Base-by-base conservation (phyloP, 2,888 invertebrate genomes). In the Sinodicranocentrus sp. region DNA sequence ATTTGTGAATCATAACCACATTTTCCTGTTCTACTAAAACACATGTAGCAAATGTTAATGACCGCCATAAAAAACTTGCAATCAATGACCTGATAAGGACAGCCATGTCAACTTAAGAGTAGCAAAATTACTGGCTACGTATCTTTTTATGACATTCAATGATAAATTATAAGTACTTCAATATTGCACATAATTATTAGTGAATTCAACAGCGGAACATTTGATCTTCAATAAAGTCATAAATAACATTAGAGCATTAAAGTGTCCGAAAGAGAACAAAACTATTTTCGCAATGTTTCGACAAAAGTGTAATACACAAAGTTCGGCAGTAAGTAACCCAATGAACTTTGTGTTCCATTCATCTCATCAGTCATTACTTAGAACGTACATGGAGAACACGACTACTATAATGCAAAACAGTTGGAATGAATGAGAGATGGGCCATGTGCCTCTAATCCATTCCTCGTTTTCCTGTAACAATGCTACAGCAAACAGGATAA, bases 291-390 rank as follows among this genome's bases (percentile, higher is more conserved):
- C 13, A 3, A 39, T n/a, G 2, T 44, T 3, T n/a, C n/a, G 44
- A 8, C 2, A n/a, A 44, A n/a, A n/a, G n/a, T n/a, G n/a, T n/a
- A 44, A 3, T 44, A 2, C n/a, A 1, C 59, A 23, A 21, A 19
- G 25, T n/a, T n/a, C n/a, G n/a, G n/a, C n/a, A 59, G 26, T 57
- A 57, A 13, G 21, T 63, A 48, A 63, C 76, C 65, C 76, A 76
- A 76, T 76, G 76, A 76, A 67, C 76, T 76, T 63, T 57, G 23
- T 72, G 59, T 59, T 72, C 72, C 59, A 72, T 72, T 59, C 72
- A 72, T 33, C 15, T 21, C 54, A 57, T 43, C 10, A 71, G 43
- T n/a, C n/a, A n/a, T n/a, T n/a, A n/a, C n/a, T n/a, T n/a, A n/a
- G n/a, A n/a, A n/a, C n/a, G n/a, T n/a, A n/a, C n/a, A n/a, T n/a